phyloP scores from a whole-genome alignment of 2,113 vertebrate species.

The Thamnophis sirtalis region DNA sequence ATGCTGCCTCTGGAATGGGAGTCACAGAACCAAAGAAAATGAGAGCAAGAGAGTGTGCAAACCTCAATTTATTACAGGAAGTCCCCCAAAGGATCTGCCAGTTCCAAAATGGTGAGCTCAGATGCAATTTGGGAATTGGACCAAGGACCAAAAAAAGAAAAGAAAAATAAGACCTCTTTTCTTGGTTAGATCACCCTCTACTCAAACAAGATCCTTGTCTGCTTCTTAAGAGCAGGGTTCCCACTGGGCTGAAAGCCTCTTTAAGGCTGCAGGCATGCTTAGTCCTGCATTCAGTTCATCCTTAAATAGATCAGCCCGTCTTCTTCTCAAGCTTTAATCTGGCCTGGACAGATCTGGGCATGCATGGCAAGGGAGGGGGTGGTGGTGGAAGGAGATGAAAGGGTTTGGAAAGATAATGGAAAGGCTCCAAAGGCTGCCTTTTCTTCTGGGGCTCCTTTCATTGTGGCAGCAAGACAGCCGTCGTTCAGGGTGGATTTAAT shows the following conservation, averaged over 20 bases:
- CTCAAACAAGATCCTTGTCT: neutral
- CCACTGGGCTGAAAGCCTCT: neutral
- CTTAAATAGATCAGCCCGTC: neutral
- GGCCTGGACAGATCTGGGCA: neutral
- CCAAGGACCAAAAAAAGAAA: neutral
- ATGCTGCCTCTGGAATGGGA: neutral
- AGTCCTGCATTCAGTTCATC: neutral
- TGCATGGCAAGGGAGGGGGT: too few relatives aligned
- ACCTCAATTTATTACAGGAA: neutral
- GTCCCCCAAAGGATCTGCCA: neutral
- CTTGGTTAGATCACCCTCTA: neutral
- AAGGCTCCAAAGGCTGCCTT: neutral
- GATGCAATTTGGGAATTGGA: neutral
- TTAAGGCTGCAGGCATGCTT: neutral
- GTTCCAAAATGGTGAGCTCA: neutral
- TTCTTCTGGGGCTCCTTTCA: neutral
- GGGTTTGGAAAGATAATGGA: neutral
- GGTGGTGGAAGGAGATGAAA: neutral
- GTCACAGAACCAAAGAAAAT: neutral
- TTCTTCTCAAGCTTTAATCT: neutral
- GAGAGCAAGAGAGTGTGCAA: neutral
- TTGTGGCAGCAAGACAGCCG: neutral
- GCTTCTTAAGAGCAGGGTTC: neutral
- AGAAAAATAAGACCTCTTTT: neutral
- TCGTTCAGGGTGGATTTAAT: neutral